Conservation (phyloP, 2,888 invertebrate species). For the Pandemis heparana region DNA sequence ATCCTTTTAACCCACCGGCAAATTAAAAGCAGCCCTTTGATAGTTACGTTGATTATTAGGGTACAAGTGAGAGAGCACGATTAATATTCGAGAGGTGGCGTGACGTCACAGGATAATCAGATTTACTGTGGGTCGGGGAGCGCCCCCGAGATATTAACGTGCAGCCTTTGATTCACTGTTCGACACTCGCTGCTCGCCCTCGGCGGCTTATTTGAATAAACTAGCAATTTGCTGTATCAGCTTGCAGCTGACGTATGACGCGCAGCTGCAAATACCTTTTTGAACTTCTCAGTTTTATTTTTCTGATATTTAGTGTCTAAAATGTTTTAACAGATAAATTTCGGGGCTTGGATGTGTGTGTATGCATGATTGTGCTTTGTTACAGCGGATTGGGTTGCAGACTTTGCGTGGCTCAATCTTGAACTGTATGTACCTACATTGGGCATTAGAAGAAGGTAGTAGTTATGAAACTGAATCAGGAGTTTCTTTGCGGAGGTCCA, state of each 20-base stretch:
- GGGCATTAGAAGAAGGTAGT: too few species aligned
- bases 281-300: neutral
- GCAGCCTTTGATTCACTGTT: slow-evolving; percentile 52
- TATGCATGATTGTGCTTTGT: too few species aligned
- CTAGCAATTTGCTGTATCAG: slow-evolving; percentile 41
- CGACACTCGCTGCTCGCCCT: slow-evolving; percentile 33
- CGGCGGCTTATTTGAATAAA: slow-evolving; percentile 42
- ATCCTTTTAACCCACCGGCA: slow-evolving; percentile 54
- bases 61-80: slow-evolving; percentile 59
- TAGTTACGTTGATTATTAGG: slow-evolving; percentile 63
- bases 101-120: slow-evolving; percentile 69
- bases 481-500: too few species aligned
- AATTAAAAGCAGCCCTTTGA: slow-evolving; percentile 55
- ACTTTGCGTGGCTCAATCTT: too few species aligned
- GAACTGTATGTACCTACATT: too few species aligned
- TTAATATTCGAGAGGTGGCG: slow-evolving; percentile 69
- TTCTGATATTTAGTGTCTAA: slow-evolving; percentile 3
- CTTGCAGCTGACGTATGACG: slow-evolving; percentile 30
- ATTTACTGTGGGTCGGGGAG: slow-evolving; percentile 64
- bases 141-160: slow-evolving; percentile 60
- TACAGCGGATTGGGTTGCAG: too few species aligned
- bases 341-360: too few species aligned
- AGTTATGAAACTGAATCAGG: too few species aligned
- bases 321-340: neutral
- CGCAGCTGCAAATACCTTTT: slow-evolving; percentile 4